Percentiles rank a stretch among this genome's conserved stretches.
phyloP scores from a whole-genome alignment of 2,888 invertebrate species.

The Lycia hirtaria region DNA sequence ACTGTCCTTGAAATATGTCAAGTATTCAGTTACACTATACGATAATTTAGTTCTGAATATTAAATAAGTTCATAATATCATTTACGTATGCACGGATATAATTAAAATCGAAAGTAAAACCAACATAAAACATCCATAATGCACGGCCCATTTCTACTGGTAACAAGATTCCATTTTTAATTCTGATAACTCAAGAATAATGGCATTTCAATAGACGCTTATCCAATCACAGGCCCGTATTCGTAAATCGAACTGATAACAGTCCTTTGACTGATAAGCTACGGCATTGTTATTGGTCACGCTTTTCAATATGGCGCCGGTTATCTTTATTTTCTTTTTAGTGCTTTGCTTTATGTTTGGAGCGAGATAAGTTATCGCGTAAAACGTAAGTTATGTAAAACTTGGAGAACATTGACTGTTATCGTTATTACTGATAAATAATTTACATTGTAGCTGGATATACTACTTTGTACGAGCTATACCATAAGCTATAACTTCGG shows the following conservation, averaged over 20 bases:
- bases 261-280: conserved; percentile 68
- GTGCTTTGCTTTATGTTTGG: conserved; percentile 65
- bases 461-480: background rate
- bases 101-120: conserved; percentile 34
- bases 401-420: conserved; percentile 28
- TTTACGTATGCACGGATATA: background rate
- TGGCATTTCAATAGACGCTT: conserved; percentile 47
- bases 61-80: background rate
- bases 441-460: conserved; percentile 1
- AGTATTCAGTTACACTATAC: background rate
- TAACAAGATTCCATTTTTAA: conserved; percentile 70
- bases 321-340: conserved; percentile 69
- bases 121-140: conserved; percentile 48
- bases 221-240: conserved; percentile 70
- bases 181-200: conserved; percentile 60
- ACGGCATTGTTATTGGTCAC: conserved; percentile 72
- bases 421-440: conserved; percentile 13
- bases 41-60: background rate
- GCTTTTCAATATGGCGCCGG: conserved; percentile 75
- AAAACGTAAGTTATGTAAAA: conserved; percentile 46
- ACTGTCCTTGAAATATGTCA: too few species aligned
- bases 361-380: conserved; percentile 65
- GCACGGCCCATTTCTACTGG: conserved; percentile 62
- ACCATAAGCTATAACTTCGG: background rate
- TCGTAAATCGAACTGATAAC: conserved; percentile 80